phyloP scores from a whole-genome alignment of 2,113 vertebrate genomes.

The Osmerus mordax region DNA sequence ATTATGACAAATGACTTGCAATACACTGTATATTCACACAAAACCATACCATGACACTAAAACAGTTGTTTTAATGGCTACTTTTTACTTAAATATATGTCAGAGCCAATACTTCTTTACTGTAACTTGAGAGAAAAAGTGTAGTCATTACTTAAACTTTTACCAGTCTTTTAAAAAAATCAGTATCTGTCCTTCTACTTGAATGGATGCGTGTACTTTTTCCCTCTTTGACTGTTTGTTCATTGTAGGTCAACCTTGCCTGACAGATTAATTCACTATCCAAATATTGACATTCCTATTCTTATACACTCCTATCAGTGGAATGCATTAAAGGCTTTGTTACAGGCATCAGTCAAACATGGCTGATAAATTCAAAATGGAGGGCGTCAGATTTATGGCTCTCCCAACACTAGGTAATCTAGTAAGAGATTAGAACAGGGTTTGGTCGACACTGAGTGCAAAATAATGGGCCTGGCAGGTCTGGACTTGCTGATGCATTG shows the following conservation, averaged over 20 bases:
- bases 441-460: constrained; percentile 38
- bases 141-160: too few relatives aligned
- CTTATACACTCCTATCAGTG: constrained; percentile 53
- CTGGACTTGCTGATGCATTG: constrained; percentile 9
- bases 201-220: too few relatives aligned
- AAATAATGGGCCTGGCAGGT: constrained; percentile 2
- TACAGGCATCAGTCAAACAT: constrained; percentile 52
- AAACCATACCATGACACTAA: too few relatives aligned
- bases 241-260: constrained; percentile 31
- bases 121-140: too few relatives aligned
- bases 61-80: too few relatives aligned
- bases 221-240: background rate
- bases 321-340: constrained; percentile 59
- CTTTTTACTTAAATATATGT: too few relatives aligned
- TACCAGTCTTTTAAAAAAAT: too few relatives aligned
- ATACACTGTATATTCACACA: too few relatives aligned
- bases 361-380: constrained; percentile 55
- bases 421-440: constrained; percentile 35
- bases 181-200: too few relatives aligned
- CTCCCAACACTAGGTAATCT: constrained; percentile 36
- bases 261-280: constrained; percentile 43
- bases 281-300: constrained; percentile 63
- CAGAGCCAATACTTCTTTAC: too few relatives aligned
- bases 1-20: too few relatives aligned
- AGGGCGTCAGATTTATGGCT: constrained; percentile 42